Conservation (phyloP, 2,113 vertebrate species). For the Lophura nycthemera region DNA sequence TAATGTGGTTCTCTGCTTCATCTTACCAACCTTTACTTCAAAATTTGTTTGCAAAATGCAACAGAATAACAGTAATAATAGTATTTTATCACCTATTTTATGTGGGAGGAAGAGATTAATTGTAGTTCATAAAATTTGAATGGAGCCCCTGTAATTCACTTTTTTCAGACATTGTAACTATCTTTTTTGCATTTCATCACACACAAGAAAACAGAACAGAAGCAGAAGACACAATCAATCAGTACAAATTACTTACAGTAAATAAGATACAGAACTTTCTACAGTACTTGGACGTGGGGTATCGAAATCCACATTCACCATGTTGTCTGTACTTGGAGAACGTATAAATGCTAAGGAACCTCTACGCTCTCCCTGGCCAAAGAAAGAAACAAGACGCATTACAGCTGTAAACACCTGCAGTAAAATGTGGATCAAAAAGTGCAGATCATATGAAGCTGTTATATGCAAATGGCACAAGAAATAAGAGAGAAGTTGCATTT, state of each 20-base stretch:
- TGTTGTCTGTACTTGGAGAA: constrained; percentile 83
- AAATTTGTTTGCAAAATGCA: not conserved
- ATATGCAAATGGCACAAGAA: not conserved
- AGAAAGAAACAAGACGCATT: not conserved
- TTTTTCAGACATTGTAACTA: not conserved
- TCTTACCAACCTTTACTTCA: not conserved
- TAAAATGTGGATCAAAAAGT: not conserved
- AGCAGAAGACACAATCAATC: not conserved
- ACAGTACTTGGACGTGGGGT: constrained; percentile 79
- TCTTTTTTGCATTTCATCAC: not conserved
- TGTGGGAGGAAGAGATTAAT: not conserved
- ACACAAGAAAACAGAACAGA: not conserved
- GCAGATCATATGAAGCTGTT: not conserved
- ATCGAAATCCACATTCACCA: constrained; percentile 88
- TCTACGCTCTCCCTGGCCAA: constrained; percentile 87
- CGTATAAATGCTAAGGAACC: constrained; percentile 94
- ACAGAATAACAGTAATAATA: not conserved
- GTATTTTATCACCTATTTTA: not conserved
- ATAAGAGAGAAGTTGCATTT: not conserved
- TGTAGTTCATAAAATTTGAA: not conserved
- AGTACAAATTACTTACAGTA: constrained; percentile 81
- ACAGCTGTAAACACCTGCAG: not conserved
- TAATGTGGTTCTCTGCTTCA: not conserved
- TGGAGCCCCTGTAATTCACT: not conserved
- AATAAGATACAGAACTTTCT: constrained; percentile 81